phyloP scores from a whole-genome alignment of 2,888 invertebrate species.

The Drosophila algonquin region DNA sequence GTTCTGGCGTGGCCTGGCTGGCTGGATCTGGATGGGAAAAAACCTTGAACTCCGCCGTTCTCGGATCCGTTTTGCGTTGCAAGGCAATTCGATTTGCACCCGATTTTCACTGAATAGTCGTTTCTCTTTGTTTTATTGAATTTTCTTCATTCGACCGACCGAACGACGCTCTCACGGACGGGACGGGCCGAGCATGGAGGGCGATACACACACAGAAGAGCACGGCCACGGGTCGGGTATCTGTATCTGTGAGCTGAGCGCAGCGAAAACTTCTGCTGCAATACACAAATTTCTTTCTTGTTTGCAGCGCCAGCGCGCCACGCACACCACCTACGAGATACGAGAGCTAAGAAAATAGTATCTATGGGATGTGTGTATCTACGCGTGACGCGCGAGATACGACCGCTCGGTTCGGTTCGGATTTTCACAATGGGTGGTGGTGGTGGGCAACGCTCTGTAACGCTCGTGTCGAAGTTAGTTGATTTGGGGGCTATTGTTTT shows the following conservation, averaged over 20 bases:
- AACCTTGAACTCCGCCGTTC: slow-evolving; percentile 60
- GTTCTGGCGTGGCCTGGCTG: slow-evolving; percentile 39
- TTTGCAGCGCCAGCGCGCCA: slow-evolving; percentile 44
- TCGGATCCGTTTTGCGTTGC: slow-evolving; percentile 22
- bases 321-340: slow-evolving; percentile 67
- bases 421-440: too few relatives aligned
- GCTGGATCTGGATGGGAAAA: slow-evolving; percentile 15
- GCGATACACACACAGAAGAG: slow-evolving; percentile 38
- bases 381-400: slow-evolving; percentile 62
- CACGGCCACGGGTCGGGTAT: slow-evolving; percentile 2
- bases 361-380: slow-evolving; percentile 51
- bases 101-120: slow-evolving; percentile 44
- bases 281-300: slow-evolving; percentile 68
- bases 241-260: slow-evolving; percentile 40
- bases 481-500: too few relatives aligned
- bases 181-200: slow-evolving; percentile 32
- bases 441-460: too few relatives aligned
- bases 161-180: slow-evolving; percentile 30
- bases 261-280: slow-evolving; percentile 73
- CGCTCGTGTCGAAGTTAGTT: too few relatives aligned
- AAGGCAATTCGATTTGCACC: slow-evolving; percentile 33
- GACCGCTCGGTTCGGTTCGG: slow-evolving; percentile 54
- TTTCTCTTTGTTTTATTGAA: slow-evolving; percentile 58
- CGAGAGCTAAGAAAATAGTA: slow-evolving; percentile 72
- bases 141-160: slow-evolving; percentile 37